Conservation (phyloP, 2,113 vertebrate species). For the Ailuropoda melanoleuca region DNA sequence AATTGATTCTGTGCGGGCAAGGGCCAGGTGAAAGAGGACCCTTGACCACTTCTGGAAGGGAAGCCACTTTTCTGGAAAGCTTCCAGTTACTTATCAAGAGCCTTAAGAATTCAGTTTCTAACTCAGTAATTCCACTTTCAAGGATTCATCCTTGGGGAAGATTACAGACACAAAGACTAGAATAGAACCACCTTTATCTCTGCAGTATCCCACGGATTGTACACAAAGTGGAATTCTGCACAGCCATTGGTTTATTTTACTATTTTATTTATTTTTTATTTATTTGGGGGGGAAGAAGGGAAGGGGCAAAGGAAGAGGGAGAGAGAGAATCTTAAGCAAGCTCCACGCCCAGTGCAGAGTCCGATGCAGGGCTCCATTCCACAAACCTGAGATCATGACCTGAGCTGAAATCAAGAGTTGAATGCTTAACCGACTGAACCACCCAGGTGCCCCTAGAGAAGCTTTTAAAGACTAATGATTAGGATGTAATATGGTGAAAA, state of each 20-base stretch:
- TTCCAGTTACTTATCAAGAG: neutral
- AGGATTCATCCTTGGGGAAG: neutral
- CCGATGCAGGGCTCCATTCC: neutral
- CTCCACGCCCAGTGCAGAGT: neutral
- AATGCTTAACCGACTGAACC: neutral
- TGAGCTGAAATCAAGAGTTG: neutral
- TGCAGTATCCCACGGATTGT: rapidly evolving
- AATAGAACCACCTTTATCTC: neutral
- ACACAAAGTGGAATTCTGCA: neutral
- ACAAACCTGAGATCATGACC: neutral
- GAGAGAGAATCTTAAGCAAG: neutral
- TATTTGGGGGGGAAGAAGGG: neutral
- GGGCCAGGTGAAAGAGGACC: neutral
- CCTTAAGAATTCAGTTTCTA: neutral
- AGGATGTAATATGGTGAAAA: neutral
- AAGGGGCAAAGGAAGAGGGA: neutral
- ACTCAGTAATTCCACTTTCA: neutral
- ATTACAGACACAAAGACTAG: neutral
- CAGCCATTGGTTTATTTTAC: neutral
- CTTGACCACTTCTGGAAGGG: too few species aligned
- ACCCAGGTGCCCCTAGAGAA: neutral
- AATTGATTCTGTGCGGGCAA: neutral
- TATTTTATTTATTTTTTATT: neutral
- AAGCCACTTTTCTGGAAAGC: neutral
- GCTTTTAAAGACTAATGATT: too few species aligned